phyloP scores from a whole-genome alignment of 2,888 invertebrate genomes.

The Dilophus febrilis region DNA sequence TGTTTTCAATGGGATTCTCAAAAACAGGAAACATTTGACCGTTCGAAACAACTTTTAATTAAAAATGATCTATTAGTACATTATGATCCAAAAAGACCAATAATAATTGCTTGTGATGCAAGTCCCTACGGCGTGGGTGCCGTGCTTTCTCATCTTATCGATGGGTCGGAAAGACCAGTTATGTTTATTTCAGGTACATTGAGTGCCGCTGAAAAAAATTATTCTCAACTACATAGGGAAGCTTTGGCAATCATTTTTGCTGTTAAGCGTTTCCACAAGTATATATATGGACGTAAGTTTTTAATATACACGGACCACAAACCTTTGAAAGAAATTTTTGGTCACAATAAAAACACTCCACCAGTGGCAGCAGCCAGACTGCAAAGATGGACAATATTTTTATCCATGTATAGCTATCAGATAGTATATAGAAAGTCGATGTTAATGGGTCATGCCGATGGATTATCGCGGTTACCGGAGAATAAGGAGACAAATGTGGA shows the following conservation, averaged over 20 bases:
- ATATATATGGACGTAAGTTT: no score
- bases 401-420: neutral
- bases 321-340: no score
- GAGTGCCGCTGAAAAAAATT: neutral
- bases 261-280: no score
- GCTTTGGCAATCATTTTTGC: no score
- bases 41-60: slow-evolving; percentile 3
- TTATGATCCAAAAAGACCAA: slow-evolving; percentile 4
- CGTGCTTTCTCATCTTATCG: slow-evolving; percentile 1
- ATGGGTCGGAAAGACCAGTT: neutral
- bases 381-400: neutral
- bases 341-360: no score
- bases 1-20: slow-evolving; percentile 18
- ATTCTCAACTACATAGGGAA: neutral
- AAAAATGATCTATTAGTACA: slow-evolving; percentile 4
- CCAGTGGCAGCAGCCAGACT: no score
- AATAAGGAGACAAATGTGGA: no score
- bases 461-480: no score
- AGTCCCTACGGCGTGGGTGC: slow-evolving; percentile 5
- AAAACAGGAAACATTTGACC: no score
- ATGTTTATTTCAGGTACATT: neutral
- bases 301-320: no score
- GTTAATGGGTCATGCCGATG: no score
- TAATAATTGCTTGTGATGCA: slow-evolving; percentile 5
- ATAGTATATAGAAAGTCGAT: neutral